Evolutionary conservation across 2,113 vertebrate species (phyloP).

Genomic region (Tapirus terrestris): DNA sequence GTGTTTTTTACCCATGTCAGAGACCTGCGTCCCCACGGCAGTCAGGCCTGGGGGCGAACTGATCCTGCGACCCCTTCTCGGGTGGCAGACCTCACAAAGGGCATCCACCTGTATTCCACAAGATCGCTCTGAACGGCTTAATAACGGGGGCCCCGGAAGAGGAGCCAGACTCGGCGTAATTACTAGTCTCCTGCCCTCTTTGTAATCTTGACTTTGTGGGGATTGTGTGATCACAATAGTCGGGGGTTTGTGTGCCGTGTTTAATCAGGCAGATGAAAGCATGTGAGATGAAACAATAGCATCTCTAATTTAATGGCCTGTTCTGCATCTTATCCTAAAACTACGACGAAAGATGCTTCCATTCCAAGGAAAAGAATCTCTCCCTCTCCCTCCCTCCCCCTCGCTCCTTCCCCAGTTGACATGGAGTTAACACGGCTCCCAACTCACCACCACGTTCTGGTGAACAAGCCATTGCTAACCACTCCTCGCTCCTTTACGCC

Average conservation of each 20-base stretch:
- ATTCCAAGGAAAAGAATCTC: not conserved
- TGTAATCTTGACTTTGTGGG: conserved; percentile 57
- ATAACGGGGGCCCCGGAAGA: not conserved
- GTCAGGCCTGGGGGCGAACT: not conserved
- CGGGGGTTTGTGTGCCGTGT: conserved; percentile 51
- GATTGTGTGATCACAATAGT: conserved; percentile 65
- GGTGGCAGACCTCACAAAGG: not conserved
- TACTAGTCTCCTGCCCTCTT: conserved; percentile 46
- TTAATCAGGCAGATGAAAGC: conserved; percentile 75
- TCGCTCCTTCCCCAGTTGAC: not conserved
- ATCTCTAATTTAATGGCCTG: conserved; percentile 66
- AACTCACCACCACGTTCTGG: not conserved
- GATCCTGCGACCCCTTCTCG: not conserved
- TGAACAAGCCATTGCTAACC: not conserved
- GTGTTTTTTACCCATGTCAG: not conserved
- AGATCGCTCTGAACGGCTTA: conserved; percentile 34
- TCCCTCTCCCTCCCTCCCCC: not conserved
- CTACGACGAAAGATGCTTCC: conserved; percentile 43
- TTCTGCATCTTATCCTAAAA: conserved; percentile 49
- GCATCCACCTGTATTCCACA: not conserved
- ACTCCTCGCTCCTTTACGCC: not conserved
- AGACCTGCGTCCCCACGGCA: not conserved
- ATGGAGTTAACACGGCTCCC: not conserved
- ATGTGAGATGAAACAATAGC: conserved; percentile 58
- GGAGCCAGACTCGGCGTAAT: conserved; percentile 47